A percentile compares a stretch with the other conserved stretches of the same genome.
Evolutionary conservation across 2,113 vertebrate species (phyloP).

Genomic region (Tiliqua scincoides): DNA sequence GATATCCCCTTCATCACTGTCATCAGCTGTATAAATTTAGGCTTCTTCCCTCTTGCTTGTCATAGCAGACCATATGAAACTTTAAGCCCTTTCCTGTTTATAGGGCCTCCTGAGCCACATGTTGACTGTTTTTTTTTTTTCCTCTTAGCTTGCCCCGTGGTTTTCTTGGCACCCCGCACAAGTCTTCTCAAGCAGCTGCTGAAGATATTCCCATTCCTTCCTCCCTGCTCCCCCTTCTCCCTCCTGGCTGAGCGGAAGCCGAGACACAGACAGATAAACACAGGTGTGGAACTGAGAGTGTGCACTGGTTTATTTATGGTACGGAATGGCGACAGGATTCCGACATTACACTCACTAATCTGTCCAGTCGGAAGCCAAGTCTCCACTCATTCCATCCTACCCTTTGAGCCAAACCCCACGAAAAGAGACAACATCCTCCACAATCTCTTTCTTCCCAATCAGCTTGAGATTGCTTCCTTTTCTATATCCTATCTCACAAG

Average conservation of each 20-base stretch:
- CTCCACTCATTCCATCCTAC: slow-evolving; percentile 41
- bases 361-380: slow-evolving; percentile 61
- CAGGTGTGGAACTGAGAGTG: slow-evolving; percentile 63
- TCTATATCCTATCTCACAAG: not conserved
- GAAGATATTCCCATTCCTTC: slow-evolving; percentile 34
- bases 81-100: not conserved
- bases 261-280: slow-evolving; percentile 74
- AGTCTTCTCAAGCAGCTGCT: slow-evolving; percentile 51
- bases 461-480: not conserved
- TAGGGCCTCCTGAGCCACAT: not conserved
- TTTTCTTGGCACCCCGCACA: not conserved
- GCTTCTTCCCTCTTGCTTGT: not conserved
- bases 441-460: too few relatives aligned
- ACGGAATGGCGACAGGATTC: slow-evolving; percentile 66
- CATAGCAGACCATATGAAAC: not conserved
- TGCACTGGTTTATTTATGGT: slow-evolving; percentile 73
- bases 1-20: not conserved
- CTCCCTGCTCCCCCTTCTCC: slow-evolving; percentile 24
- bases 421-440: not conserved
- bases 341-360: slow-evolving; percentile 73
- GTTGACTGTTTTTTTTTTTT: not conserved
- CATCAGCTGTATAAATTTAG: not conserved
- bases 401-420: slow-evolving; percentile 11
- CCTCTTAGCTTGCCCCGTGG: not conserved
- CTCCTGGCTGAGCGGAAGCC: slow-evolving; percentile 61